Evolutionary conservation across 2,797 vertebrate genomes (phyloP).

Genomic region (Cheirogaleus major): DNA sequence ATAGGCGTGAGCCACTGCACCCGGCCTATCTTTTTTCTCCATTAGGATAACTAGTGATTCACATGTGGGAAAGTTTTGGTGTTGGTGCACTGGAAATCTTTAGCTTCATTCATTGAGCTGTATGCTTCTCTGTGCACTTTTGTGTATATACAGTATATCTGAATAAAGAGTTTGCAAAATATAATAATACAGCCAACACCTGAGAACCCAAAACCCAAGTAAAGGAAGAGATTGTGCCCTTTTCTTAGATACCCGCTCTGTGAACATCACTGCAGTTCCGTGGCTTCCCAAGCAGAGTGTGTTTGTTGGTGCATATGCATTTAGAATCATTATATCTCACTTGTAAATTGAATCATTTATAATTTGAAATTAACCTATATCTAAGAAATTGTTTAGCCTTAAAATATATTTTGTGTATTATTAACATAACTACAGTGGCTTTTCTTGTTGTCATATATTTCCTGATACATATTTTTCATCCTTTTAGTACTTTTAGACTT

Average conservation of each 20-base stretch:
- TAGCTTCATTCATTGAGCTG: neutral
- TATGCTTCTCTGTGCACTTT: neutral
- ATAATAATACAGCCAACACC: neutral
- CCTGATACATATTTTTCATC: neutral
- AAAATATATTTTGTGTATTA: neutral
- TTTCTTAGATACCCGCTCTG: neutral
- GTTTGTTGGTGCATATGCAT: neutral
- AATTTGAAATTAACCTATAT: neutral
- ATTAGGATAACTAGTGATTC: neutral
- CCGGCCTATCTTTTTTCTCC: neutral
- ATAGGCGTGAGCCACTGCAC: too few species aligned
- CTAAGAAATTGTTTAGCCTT: neutral
- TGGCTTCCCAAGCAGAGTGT: neutral
- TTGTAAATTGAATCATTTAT: neutral
- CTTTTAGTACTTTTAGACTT: neutral
- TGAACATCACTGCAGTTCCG: neutral
- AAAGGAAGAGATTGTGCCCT: neutral
- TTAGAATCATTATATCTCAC: neutral
- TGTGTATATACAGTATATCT: neutral
- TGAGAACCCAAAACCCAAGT: neutral
- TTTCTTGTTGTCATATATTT: neutral
- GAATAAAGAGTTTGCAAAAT: neutral
- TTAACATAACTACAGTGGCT: neutral
- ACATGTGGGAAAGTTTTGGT: neutral
- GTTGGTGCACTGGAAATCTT: neutral